Conservation (phyloP, 2,797 vertebrate genomes). For the Rhyacichthys aspro region DNA sequence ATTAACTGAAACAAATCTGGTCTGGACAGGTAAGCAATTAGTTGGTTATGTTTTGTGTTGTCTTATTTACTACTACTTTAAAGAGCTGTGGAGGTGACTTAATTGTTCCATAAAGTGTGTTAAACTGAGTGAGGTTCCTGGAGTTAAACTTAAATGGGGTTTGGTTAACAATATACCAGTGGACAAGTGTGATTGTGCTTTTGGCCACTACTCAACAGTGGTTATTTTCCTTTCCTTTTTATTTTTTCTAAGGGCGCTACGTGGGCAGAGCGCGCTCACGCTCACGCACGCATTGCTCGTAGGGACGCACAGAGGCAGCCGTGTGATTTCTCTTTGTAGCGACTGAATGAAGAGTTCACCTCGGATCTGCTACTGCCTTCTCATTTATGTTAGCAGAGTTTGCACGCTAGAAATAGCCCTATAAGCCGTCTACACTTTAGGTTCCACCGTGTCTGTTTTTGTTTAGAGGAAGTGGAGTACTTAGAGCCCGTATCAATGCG, state of each 20-base stretch:
- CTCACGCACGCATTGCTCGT: constrained; percentile 56
- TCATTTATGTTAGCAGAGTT: constrained; percentile 43
- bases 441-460: constrained; percentile 17
- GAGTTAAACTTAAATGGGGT: background rate
- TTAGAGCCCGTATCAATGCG: constrained; percentile 28
- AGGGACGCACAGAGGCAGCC: constrained; percentile 34
- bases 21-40: too few species aligned
- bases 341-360: constrained; percentile 62
- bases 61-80: too few species aligned
- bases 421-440: constrained; percentile 54
- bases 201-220: background rate
- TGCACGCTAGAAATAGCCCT: constrained; percentile 59
- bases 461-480: constrained; percentile 24
- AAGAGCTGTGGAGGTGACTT: background rate
- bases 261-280: constrained; percentile 56
- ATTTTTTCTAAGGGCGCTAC: constrained; percentile 18
- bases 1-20: too few species aligned
- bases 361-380: constrained; percentile 28
- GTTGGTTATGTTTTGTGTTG: too few species aligned
- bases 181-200: background rate
- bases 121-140: background rate
- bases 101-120: background rate
- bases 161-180: background rate
- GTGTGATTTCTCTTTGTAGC: constrained; percentile 69
- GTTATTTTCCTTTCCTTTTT: constrained; percentile 1